Evolutionary conservation across 2,113 vertebrate species (phyloP).

Genomic region (Elephas maximus): DNA sequence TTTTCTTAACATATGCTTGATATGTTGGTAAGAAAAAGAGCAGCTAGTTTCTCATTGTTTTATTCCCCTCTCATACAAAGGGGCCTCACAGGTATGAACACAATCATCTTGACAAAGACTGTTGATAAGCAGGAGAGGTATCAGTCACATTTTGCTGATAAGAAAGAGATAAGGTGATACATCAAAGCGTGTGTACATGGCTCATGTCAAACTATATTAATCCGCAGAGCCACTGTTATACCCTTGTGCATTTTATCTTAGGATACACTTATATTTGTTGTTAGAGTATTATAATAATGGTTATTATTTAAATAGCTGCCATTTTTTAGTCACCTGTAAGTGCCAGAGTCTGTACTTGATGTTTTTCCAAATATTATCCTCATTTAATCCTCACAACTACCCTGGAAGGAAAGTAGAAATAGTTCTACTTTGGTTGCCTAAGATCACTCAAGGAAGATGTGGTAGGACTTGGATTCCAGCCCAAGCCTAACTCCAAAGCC

Average conservation of each 20-base stretch:
- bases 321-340: background rate
- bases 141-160: background rate
- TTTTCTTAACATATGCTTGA: slow-evolving; percentile 86
- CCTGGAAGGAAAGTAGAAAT: background rate
- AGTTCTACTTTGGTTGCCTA: background rate
- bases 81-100: background rate
- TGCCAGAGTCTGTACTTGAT: background rate
- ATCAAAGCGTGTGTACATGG: background rate
- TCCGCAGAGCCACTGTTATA: background rate
- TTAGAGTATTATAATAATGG: background rate
- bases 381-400: background rate
- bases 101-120: background rate
- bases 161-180: background rate
- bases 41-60: slow-evolving; percentile 67
- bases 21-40: slow-evolving; percentile 78
- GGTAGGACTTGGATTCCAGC: background rate
- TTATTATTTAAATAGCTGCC: background rate
- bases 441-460: background rate
- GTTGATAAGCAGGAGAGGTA: background rate
- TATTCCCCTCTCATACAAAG: background rate
- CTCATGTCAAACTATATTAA: background rate
- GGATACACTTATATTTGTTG: background rate
- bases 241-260: background rate
- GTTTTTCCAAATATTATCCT: background rate
- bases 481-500: background rate